Conservation (phyloP, 2,888 invertebrate species). For the Carcina quercana region DNA sequence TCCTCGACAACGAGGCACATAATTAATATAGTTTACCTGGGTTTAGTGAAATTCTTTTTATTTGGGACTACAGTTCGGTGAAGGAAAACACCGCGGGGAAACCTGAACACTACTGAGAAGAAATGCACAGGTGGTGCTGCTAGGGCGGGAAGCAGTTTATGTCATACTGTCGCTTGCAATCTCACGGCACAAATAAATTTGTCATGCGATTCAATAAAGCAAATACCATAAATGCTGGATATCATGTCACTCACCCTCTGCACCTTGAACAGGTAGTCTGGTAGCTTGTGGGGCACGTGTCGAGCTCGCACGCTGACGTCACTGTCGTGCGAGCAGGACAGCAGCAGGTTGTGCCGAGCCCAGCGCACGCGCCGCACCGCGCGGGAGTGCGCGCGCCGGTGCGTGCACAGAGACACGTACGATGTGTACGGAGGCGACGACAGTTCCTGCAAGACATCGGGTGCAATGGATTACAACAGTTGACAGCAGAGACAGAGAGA, state of each 20-base stretch:
- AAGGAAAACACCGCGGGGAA: no score
- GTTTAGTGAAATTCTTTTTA: no score
- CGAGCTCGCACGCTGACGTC: constrained; percentile 63
- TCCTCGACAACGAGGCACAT: no score
- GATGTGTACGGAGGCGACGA: constrained; percentile 56
- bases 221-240: background rate
- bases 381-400: constrained; percentile 63
- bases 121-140: no score
- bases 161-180: no score
- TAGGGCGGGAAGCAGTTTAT: no score
- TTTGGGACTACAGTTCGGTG: no score
- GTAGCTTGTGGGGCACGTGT: constrained; percentile 60
- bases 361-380: constrained; percentile 61
- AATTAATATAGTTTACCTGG: no score
- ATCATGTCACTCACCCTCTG: constrained; percentile 61
- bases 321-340: constrained; percentile 73
- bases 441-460: constrained; percentile 57
- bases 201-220: background rate
- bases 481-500: background rate
- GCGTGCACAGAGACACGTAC: constrained; percentile 53
- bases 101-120: no score
- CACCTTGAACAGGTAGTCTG: constrained; percentile 70
- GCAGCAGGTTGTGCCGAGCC: constrained; percentile 55
- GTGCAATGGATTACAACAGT: no score
- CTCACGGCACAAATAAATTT: background rate